Percentiles rank a stretch among this genome's conserved stretches.
Conservation (phyloP, 1,140 invertebrate genomes). For the Heliconius nattereri region DNA sequence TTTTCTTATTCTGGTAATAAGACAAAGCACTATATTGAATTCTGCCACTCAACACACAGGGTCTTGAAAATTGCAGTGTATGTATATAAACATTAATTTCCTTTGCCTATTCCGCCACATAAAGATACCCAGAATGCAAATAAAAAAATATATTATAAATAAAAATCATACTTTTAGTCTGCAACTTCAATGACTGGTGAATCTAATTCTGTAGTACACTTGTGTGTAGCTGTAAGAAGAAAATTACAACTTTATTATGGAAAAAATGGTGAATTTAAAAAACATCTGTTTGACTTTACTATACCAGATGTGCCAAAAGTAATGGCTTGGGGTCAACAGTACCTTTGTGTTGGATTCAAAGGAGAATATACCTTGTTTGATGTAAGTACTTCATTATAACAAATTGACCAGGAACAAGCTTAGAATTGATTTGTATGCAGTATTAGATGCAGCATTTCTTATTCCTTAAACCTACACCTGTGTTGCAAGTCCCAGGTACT, state of each 20-base stretch:
- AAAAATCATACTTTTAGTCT: constrained; percentile 50
- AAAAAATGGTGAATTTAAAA: constrained; percentile 91
- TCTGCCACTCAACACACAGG: too few relatives aligned
- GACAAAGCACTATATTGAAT: too few relatives aligned
- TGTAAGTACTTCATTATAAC: constrained; percentile 78
- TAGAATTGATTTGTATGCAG: too few relatives aligned
- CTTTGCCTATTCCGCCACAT: too few relatives aligned
- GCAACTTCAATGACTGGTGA: constrained; percentile 82
- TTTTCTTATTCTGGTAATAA: too few relatives aligned
- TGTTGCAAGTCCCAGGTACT: too few relatives aligned
- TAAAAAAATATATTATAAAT: not conserved
- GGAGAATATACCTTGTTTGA: constrained; percentile 90
- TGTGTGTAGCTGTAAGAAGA: constrained; percentile 94
- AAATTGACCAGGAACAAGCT: too few relatives aligned
- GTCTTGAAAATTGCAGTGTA: too few relatives aligned
- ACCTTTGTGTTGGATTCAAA: constrained; percentile 91
- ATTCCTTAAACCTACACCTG: too few relatives aligned
- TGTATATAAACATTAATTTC: too few relatives aligned
- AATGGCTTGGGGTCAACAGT: constrained; percentile 92
- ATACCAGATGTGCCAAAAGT: constrained; percentile 92
- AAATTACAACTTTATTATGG: constrained; percentile 95
- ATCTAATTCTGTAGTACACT: constrained; percentile 86
- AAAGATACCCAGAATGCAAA: too few relatives aligned
- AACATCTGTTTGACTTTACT: constrained; percentile 88
- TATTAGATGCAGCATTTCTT: too few relatives aligned